These are phyloP conservation scores for Australoheros scitulus DNA, from an alignment of 2,113 vertebrate genomes.

Conservation along the genomic window DNA sequence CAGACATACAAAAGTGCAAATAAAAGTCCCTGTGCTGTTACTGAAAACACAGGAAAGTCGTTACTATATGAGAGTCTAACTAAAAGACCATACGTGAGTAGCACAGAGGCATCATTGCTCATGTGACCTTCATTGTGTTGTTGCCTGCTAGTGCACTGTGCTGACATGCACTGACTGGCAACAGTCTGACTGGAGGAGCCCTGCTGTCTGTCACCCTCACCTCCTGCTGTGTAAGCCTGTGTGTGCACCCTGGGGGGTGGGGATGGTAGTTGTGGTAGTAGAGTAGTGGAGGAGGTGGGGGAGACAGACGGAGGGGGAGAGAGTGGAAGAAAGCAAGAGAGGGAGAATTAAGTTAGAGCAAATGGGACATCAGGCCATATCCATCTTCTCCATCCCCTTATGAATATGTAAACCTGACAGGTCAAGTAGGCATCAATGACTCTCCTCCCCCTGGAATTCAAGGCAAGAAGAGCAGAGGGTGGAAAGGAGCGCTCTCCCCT, in stretches of 20 bases:
- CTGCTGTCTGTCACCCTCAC: slow-evolving; percentile 66
- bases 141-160: slow-evolving; percentile 59
- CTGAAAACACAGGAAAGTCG: slow-evolving; percentile 2
- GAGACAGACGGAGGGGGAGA: slow-evolving; percentile 29
- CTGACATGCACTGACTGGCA: slow-evolving; percentile 61
- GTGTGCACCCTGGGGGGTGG: slow-evolving; percentile 29
- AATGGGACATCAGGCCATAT: slow-evolving; percentile 58
- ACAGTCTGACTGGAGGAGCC: slow-evolving; percentile 51
- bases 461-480: slow-evolving; percentile 36
- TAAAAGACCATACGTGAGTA: slow-evolving; percentile 35
- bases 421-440: slow-evolving; percentile 73
- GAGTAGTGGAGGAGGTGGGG: neutral
- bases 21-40: neutral
- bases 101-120: slow-evolving; percentile 39
- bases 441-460: slow-evolving; percentile 54
- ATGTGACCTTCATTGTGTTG: slow-evolving; percentile 58
- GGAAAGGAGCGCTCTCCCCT: slow-evolving; percentile 19
- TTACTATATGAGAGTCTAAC: slow-evolving; percentile 39
- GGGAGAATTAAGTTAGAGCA: slow-evolving; percentile 49
- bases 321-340: slow-evolving; percentile 10
- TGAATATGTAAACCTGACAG: slow-evolving; percentile 76
- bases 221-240: slow-evolving; percentile 67
- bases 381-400: slow-evolving; percentile 64
- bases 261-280: neutral
- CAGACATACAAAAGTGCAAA: neutral